A percentile compares a stretch with the other conserved stretches of the same genome.
phyloP scores from a whole-genome alignment of 2,888 invertebrate species.

The Dolichomitus sp. region DNA sequence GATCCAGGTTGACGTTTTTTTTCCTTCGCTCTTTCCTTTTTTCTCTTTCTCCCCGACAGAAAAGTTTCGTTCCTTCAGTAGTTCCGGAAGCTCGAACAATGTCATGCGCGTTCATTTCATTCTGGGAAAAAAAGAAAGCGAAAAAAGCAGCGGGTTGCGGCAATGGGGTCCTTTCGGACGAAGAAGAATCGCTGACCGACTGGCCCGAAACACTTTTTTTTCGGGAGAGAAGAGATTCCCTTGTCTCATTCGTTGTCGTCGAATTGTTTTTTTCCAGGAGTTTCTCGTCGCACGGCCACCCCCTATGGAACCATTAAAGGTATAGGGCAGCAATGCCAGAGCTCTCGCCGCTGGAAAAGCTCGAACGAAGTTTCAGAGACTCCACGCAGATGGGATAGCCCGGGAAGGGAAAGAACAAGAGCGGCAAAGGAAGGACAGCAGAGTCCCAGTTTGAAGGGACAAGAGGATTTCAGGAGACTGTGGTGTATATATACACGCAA shows the following conservation, averaged over 20 bases:
- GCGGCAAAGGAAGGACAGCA: not conserved
- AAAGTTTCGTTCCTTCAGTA: constrained; percentile 50
- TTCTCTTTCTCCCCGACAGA: constrained; percentile 26
- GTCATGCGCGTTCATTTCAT: constrained; percentile 64
- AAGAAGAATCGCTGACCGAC: constrained; percentile 72
- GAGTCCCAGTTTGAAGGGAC: constrained; percentile 9
- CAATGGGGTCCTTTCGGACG: constrained; percentile 47
- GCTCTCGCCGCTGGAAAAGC: constrained; percentile 35
- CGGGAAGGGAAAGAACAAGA: not conserved
- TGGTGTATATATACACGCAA: not conserved
- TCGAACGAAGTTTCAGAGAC: constrained; percentile 59
- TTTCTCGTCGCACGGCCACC: constrained; percentile 56
- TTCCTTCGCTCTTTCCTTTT: constrained; percentile 1
- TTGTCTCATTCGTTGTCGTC: constrained; percentile 38
- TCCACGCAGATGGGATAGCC: constrained; percentile 8
- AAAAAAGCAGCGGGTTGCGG: constrained; percentile 31
- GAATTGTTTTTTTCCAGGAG: constrained; percentile 73
- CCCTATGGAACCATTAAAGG: constrained; percentile 76
- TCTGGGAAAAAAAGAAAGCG: constrained; percentile 29
- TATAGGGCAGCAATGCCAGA: constrained; percentile 24
- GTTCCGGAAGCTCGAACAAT: constrained; percentile 58
- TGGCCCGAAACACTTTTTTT: constrained; percentile 44
- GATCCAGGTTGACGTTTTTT: constrained; percentile 6
- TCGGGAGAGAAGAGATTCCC: constrained; percentile 31
- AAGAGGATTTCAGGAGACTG: constrained; percentile 10